Percentiles rank a stretch among this genome's conserved stretches.
phyloP scores from a whole-genome alignment of 2,797 vertebrate species.

The Bradypus variegatus region DNA sequence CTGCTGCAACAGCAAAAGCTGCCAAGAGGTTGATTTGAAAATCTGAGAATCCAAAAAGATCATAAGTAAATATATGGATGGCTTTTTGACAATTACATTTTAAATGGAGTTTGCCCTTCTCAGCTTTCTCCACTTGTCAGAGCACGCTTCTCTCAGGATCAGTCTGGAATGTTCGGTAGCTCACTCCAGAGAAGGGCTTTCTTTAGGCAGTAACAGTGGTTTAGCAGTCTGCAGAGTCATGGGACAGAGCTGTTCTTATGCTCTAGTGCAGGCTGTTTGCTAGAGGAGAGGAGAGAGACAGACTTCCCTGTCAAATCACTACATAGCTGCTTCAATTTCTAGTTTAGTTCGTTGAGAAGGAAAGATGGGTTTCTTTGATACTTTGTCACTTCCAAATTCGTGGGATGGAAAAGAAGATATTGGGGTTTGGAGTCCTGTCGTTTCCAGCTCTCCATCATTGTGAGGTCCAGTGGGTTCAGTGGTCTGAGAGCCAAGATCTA shows the following conservation, averaged over 20 bases:
- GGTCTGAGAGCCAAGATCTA: neutral
- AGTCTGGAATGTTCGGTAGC: neutral
- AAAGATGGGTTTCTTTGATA: neutral
- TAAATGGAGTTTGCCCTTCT: neutral
- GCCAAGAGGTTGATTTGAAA: neutral
- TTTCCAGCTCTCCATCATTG: neutral
- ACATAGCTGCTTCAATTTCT: neutral
- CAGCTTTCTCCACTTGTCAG: neutral
- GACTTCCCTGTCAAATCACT: neutral
- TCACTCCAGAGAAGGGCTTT: neutral
- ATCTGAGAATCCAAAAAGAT: neutral
- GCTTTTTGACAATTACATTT: neutral
- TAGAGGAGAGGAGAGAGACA: neutral
- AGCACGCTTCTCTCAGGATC: neutral
- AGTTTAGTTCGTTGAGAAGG: neutral
- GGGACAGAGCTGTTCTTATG: neutral
- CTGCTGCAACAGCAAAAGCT: neutral
- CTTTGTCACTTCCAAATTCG: neutral
- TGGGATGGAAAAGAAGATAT: neutral
- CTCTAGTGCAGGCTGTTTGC: fast-evolving
- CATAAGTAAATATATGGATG: neutral
- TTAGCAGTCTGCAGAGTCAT: neutral
- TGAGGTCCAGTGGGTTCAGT: neutral
- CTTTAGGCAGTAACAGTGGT: neutral
- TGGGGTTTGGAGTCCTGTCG: neutral